Percentiles rank a stretch among this genome's conserved stretches.
Evolutionary conservation across 2,797 vertebrate genomes (phyloP).

Genomic region (Poeciliopsis infans): DNA sequence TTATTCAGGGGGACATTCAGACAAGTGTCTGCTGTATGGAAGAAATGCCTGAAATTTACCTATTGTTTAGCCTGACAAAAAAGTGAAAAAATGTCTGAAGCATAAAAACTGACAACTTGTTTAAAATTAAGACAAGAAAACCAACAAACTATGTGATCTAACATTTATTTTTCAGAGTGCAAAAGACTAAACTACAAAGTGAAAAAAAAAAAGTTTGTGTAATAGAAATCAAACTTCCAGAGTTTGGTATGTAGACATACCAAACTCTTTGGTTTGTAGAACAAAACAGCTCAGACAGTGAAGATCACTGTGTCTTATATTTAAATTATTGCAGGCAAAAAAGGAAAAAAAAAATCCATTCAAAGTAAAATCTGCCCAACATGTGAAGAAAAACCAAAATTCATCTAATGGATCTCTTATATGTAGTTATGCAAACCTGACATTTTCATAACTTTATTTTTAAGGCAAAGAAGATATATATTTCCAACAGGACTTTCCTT

Average conservation of each 20-base stretch:
- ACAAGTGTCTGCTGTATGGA: background rate
- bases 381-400: background rate
- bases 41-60: background rate
- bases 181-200: background rate
- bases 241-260: background rate
- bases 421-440: too few species aligned
- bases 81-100: too few species aligned
- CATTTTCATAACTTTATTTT: background rate
- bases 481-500: background rate
- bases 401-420: background rate
- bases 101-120: background rate
- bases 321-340: background rate
- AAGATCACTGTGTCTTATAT: background rate
- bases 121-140: background rate
- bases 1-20: background rate
- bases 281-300: background rate
- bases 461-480: background rate
- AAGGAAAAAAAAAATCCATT: background rate
- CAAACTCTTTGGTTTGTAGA: too few species aligned
- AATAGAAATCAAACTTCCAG: slow-evolving; percentile 12
- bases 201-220: slow-evolving; percentile 7
- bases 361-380: background rate
- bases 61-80: background rate
- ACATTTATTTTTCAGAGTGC: background rate
- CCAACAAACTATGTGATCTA: background rate